Conservation (phyloP, 1,140 invertebrate genomes). For the Chrysopa pallens region DNA sequence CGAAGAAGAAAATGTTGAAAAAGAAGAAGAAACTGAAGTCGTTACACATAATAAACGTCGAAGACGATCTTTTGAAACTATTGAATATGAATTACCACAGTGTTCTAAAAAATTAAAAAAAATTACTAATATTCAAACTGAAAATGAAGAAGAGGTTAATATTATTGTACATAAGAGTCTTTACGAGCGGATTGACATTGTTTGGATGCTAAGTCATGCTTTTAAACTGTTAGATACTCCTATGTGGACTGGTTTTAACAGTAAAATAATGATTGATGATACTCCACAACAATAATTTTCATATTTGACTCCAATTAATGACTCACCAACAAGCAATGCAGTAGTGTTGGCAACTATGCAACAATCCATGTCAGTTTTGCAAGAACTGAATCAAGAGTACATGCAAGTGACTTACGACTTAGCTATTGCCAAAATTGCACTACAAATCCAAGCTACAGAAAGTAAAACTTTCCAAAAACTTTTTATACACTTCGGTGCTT, state of each 20-base stretch:
- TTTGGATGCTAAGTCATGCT: slow-evolving; percentile 10
- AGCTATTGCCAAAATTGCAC: slow-evolving; percentile 22
- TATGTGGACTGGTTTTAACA: slow-evolving; percentile 13
- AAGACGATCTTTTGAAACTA: slow-evolving; percentile 6
- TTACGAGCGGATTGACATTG: slow-evolving; percentile 2
- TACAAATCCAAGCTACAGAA: slow-evolving; percentile 20
- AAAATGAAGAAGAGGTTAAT: neutral
- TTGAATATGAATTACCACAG: slow-evolving; percentile 3
- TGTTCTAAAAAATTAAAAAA: slow-evolving; percentile 2
- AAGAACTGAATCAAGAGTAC: slow-evolving; percentile 13
- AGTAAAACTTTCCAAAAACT: slow-evolving; percentile 18
- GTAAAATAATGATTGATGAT: slow-evolving; percentile 7
- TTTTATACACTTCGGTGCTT: slow-evolving; percentile 27
- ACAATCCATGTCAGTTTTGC: slow-evolving; percentile 10
- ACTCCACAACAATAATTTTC: slow-evolving; percentile 9
- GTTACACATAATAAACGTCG: neutral
- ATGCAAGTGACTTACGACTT: slow-evolving; percentile 20
- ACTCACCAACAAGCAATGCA: slow-evolving; percentile 14
- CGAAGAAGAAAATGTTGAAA: slow-evolving; percentile 1
- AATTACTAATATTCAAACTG: slow-evolving; percentile 3
- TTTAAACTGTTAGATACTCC: slow-evolving; percentile 7
- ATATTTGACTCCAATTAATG: slow-evolving; percentile 16
- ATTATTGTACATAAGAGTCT: neutral
- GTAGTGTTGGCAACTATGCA: slow-evolving; percentile 18
- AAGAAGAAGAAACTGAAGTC: neutral